Conservation (phyloP, 2,888 invertebrate species). For the Caenorhabditis imperialis region DNA sequence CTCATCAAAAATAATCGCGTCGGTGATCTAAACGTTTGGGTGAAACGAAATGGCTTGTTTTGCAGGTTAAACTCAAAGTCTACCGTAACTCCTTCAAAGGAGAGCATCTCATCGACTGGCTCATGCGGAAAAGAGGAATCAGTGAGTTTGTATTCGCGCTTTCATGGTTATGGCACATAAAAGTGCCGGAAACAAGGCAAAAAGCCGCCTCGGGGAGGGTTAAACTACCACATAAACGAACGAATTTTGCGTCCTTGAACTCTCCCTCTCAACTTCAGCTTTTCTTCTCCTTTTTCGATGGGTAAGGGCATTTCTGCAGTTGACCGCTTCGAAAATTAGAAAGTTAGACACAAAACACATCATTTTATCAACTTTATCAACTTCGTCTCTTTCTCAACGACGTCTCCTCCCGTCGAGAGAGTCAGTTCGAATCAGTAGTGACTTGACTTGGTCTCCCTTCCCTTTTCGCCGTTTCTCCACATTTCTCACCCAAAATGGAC, state of each 20-base stretch:
- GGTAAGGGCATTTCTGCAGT: too few relatives aligned
- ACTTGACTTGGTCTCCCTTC: too few relatives aligned
- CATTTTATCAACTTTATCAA: constrained; percentile 29
- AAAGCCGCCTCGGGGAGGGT: too few relatives aligned
- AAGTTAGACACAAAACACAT: constrained; percentile 23
- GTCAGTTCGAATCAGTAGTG: constrained; percentile 44
- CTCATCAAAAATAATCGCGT: constrained; percentile 77
- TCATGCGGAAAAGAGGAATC: constrained; percentile 78
- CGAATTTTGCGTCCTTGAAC: constrained; percentile 33
- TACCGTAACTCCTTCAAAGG: constrained; percentile 79
- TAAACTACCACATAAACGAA: constrained; percentile 36
- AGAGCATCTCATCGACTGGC: constrained; percentile 79
- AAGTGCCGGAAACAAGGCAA: constrained; percentile 21
- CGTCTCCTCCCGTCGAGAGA: constrained; percentile 20
- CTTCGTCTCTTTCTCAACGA: constrained; percentile 16
- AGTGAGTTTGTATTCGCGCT: constrained; percentile 71
- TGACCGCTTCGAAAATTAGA: constrained; percentile 3
- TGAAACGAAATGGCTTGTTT: not conserved
- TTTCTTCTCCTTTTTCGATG: constrained; percentile 12
- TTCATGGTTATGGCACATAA: constrained; percentile 22
- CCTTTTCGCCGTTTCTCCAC: too few relatives aligned
- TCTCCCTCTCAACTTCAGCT: constrained; percentile 19
- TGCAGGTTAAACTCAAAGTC: constrained; percentile 72
- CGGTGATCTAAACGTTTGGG: constrained; percentile 67
- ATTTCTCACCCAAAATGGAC: constrained; percentile 19